phyloP scores from a whole-genome alignment of 2,888 invertebrate species.

The Crocallis elinguaria region DNA sequence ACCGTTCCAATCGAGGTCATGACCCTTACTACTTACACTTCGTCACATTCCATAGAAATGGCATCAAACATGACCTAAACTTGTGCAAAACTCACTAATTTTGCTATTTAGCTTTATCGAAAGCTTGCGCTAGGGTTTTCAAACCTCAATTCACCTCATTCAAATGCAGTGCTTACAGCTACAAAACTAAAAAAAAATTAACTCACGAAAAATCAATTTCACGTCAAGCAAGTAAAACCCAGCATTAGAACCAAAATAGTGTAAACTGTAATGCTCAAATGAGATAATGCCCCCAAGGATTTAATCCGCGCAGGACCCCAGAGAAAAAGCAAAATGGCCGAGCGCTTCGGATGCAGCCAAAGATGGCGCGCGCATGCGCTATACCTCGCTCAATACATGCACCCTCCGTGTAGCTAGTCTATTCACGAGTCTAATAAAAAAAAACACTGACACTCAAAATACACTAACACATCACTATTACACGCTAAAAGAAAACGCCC shows the following conservation, averaged over 20 bases:
- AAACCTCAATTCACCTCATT: no score
- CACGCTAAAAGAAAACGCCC: constrained; percentile 36
- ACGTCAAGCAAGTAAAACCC: constrained; percentile 1
- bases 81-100: not conserved
- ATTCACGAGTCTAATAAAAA: constrained; percentile 45
- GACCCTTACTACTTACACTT: not conserved
- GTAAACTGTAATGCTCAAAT: constrained; percentile 13
- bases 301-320: constrained; percentile 57
- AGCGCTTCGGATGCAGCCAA: constrained; percentile 63
- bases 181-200: not conserved
- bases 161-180: not conserved
- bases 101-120: not conserved
- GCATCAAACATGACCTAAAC: not conserved
- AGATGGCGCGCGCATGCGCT: constrained; percentile 79
- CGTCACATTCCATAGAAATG: not conserved
- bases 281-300: constrained; percentile 36
- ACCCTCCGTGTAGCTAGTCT: constrained; percentile 66
- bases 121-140: no score
- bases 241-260: constrained; percentile 29
- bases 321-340: constrained; percentile 70
- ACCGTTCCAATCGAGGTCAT: not conserved
- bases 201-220: constrained; percentile 15
- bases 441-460: constrained; percentile 19
- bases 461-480: constrained; percentile 25
- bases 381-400: constrained; percentile 77